Conservation (phyloP, 2,888 invertebrate genomes). For the Chamaedrilus cognettii region DNA sequence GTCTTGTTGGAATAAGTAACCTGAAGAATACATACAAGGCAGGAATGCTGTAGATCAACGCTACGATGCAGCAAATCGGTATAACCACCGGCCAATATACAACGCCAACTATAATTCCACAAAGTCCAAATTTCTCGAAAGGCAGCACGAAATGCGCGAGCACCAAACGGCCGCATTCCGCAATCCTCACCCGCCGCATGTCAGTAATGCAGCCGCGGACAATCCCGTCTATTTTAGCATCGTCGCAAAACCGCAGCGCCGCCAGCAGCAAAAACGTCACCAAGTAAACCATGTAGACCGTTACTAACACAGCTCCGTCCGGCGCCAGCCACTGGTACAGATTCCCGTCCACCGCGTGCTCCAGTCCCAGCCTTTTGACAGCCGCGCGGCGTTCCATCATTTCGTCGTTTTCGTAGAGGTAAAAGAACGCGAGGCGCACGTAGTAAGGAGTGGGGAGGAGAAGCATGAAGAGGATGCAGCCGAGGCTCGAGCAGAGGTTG, state of each 20-base stretch:
- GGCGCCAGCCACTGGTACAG: constrained; percentile 34
- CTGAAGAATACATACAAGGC: constrained; percentile 35
- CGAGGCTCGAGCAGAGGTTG: constrained; percentile 27
- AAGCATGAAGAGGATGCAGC: constrained; percentile 28
- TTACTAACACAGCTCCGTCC: constrained; percentile 27
- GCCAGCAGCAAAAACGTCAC: constrained; percentile 28
- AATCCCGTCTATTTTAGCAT: constrained; percentile 26
- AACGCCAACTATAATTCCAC: constrained; percentile 31
- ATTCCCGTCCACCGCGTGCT: constrained; percentile 23
- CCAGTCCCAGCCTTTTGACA: constrained; percentile 23
- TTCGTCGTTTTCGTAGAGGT: constrained; percentile 32
- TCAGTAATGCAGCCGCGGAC: constrained; percentile 31
- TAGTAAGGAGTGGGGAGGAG: constrained; percentile 34
- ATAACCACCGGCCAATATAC: constrained; percentile 37
- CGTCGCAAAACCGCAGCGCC: constrained; percentile 21
- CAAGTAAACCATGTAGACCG: constrained; percentile 33
- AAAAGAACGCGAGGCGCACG: constrained; percentile 30
- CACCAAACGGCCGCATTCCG: constrained; percentile 33
- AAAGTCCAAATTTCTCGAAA: constrained; percentile 39
- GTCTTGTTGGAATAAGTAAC: constrained; percentile 30
- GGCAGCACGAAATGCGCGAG: constrained; percentile 37
- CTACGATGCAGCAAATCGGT: constrained; percentile 29
- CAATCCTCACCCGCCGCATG: constrained; percentile 25
- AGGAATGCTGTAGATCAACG: constrained; percentile 36
- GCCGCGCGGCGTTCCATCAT: constrained; percentile 22